phyloP scores from a whole-genome alignment of 2,797 vertebrate genomes.

The Glyptemys insculpta region DNA sequence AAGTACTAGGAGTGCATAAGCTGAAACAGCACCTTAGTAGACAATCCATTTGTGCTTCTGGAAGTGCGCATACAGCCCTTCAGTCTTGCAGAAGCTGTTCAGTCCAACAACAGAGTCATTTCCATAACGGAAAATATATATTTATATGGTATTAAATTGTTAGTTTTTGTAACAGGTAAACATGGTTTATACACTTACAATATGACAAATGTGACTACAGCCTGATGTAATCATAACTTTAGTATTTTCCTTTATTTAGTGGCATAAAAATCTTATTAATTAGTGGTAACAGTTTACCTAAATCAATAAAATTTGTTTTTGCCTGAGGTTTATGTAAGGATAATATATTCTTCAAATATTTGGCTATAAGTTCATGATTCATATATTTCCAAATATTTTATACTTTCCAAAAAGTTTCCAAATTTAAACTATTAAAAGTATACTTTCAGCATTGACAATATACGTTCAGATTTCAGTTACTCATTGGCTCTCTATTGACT shows the following conservation, averaged over 20 bases:
- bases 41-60: slow-evolving; percentile 13
- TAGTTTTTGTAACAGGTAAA: not conserved
- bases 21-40: slow-evolving; percentile 48
- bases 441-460: not conserved
- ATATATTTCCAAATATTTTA: not conserved
- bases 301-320: not conserved
- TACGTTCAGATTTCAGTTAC: not conserved
- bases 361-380: not conserved
- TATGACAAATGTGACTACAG: not conserved
- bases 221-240: not conserved
- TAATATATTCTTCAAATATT: not conserved
- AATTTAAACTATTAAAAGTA: not conserved
- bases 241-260: not conserved
- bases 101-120: not conserved
- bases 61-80: slow-evolving; percentile 42
- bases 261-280: not conserved
- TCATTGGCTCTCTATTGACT: not conserved
- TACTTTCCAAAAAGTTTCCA: not conserved
- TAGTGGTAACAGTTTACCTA: not conserved
- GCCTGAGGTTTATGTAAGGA: not conserved
- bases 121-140: not conserved
- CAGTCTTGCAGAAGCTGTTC: not conserved
- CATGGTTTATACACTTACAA: not conserved
- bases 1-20: slow-evolving; percentile 28
- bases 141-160: not conserved